Evolutionary conservation across 2,113 vertebrate genomes (phyloP), one percentile per base, ranked within the genome.

Genomic region (Empidonax alnorum): DNA sequence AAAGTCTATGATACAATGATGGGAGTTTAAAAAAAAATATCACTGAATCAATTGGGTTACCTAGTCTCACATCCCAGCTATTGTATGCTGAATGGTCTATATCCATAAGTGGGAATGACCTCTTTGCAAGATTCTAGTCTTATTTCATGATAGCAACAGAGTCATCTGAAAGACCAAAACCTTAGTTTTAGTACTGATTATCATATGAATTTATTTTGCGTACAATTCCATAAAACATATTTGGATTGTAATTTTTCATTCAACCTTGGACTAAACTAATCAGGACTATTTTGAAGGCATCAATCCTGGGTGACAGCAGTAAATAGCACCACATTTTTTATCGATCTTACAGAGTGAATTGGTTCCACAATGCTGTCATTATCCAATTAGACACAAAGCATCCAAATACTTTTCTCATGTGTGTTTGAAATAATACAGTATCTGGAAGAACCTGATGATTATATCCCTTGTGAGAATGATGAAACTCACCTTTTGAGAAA

Each of bases 401-500:
- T 73, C 20, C n/a, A 87, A 79, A 84, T 79, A 4, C 7, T 87
- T 93, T 89, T 90, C 16, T 61, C 81, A 81, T 81, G 2, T 25
- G 4, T 62, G 28, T 24, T 16, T 69, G 35, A 84, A 83, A 9
- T 55, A 84, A 73, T 52, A 42, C 7, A 35, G 12, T 39, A 23
- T 73, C 23, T 90, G 33, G 85, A 79, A 67, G 62, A 76, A 86
- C 5, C 19, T 76, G 58, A 79, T 85, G 58, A 66, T 74, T 85
- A 37, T 75, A 74, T 67, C 25, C 42, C 75, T 53, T 50, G 47
- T 50, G 52, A 3, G 14, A 83, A 93, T 81, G 41, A 92, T 63
- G 7, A 50, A 75, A 78, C 14, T 90, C 46, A n/a, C 8, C 20
- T 56, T 84, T 92, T 85, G 62, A 81, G 61, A 90, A 94, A 87